Percentiles rank a stretch among this genome's conserved stretches.
Conservation (phyloP, 1,140 invertebrate species). For the Sycobia sp. region DNA sequence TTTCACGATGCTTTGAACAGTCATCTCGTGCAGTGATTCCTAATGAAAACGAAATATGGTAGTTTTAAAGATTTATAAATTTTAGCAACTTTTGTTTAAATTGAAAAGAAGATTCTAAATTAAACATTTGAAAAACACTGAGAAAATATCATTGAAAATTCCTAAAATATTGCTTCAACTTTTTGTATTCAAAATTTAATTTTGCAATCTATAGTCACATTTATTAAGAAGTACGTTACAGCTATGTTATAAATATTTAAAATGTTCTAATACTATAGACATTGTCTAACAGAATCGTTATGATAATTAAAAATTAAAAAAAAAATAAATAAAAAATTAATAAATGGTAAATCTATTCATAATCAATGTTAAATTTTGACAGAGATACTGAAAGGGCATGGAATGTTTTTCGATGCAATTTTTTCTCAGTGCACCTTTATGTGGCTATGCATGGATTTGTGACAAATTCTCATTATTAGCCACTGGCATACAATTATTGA, state of each 20-base stretch:
- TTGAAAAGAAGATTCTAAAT: constrained; percentile 3
- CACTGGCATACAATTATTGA: constrained; percentile 5
- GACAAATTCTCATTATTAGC: constrained; percentile 2
- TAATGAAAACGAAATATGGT: constrained; percentile 23
- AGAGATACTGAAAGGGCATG: background rate
- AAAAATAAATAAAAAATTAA: no score
- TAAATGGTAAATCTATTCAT: no score
- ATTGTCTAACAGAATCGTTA: no score
- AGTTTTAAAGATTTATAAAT: constrained; percentile 15
- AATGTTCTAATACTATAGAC: no score
- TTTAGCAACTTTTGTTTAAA: constrained; percentile 15
- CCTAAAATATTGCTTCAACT: background rate
- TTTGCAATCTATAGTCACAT: no score
- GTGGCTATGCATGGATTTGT: constrained; percentile 14
- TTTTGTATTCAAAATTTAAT: background rate
- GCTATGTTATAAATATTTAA: no score
- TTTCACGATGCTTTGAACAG: background rate
- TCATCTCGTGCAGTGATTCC: constrained; percentile 18
- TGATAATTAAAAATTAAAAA: no score
- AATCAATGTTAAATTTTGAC: background rate
- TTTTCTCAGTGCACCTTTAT: constrained; percentile 1
- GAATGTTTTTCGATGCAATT: background rate
- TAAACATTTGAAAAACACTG: constrained; percentile 14
- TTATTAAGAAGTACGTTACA: no score
- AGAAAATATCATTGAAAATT: constrained; percentile 2